Evolutionary conservation across 2,888 invertebrate genomes (phyloP), one percentile per base, ranked within the genome.

Genomic region (Cryptus viduatorius): DNA sequence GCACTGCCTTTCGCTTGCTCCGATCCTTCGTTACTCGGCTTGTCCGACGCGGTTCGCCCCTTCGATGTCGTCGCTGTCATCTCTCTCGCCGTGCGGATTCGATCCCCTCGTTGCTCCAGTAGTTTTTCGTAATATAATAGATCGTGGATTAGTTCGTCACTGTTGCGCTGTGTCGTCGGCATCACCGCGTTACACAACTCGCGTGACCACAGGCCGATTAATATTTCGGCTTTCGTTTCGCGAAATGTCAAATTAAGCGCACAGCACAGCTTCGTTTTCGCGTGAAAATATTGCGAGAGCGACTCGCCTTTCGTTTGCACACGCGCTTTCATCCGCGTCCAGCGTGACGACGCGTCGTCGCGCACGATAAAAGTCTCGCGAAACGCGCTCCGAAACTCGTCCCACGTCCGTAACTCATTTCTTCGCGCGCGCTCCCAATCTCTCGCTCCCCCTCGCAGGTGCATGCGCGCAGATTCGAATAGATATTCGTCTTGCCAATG

Each of bases 381-480:
- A 0, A 59, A 59, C 24, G 50, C 78, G 3, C 10, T 29, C 1
- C 53, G 67, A 37, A 78, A 78, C 1, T 56, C 56, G 8, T 53
- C 16, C 78, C 78, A 53, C 12, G 69, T 37, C 7, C 42, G 44
- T 19, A 76, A 12, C 4, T 76, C 65, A 1, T 5, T 1, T n/a
- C 4, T 1, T 3, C 42, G 50, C 4, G 19, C 16, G n/a, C 53
- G 14, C 29, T 4, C 14, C 81, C 81, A 81, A 59, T 68, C 48
- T 1, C 48, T 19, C 14, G 81, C 75, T 1, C 75, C 81, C 0
- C 24, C 59, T 48, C 16, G 12, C 16, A 76, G 14, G 8, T 81
- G 73, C 75, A 69, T 61, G 0, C 69, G 37, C 10, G 81, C 81
- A 4, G 81, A 31, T 3, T 29, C 68, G 12, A 76, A 10, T 5